phyloP scores from a whole-genome alignment of 2,888 invertebrate species.

The Herminia tarsipennalis region DNA sequence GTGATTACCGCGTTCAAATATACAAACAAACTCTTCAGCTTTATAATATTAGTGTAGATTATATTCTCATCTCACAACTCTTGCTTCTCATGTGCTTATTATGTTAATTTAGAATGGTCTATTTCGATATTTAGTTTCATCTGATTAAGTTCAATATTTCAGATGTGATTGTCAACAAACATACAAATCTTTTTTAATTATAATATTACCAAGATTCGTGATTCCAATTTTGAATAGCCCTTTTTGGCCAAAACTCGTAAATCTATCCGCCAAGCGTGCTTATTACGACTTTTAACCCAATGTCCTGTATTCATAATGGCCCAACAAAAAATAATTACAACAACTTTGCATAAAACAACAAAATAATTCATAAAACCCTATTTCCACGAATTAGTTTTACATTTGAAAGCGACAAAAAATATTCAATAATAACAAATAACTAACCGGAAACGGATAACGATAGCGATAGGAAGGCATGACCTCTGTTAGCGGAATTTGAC shows the following conservation, averaged over 20 bases:
- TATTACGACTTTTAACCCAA: slow-evolving; percentile 6
- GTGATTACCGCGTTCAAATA: too few relatives aligned
- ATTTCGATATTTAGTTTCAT: too few relatives aligned
- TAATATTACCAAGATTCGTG: not conserved
- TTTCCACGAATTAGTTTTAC: slow-evolving; percentile 11
- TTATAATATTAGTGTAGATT: too few relatives aligned
- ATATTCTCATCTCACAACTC: too few relatives aligned
- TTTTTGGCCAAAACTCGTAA: not conserved
- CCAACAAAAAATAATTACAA: slow-evolving; percentile 5
- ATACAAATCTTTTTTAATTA: slow-evolving; percentile 9
- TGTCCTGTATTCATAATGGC: slow-evolving; percentile 3
- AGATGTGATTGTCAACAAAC: too few relatives aligned
- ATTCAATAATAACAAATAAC: slow-evolving; percentile 12
- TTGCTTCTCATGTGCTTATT: too few relatives aligned
- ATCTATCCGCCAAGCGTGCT: not conserved
- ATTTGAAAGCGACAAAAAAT: slow-evolving; percentile 3
- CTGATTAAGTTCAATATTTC: too few relatives aligned
- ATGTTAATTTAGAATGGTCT: too few relatives aligned
- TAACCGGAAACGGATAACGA: slow-evolving; percentile 66
- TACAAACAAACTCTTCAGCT: too few relatives aligned
- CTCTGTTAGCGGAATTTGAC: slow-evolving; percentile 45
- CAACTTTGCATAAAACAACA: slow-evolving; percentile 2
- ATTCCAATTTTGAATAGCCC: not conserved
- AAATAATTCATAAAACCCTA: not conserved
- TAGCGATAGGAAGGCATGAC: slow-evolving; percentile 77